phyloP scores from a whole-genome alignment of 2,113 vertebrate genomes.

The Eidolon helvum region DNA sequence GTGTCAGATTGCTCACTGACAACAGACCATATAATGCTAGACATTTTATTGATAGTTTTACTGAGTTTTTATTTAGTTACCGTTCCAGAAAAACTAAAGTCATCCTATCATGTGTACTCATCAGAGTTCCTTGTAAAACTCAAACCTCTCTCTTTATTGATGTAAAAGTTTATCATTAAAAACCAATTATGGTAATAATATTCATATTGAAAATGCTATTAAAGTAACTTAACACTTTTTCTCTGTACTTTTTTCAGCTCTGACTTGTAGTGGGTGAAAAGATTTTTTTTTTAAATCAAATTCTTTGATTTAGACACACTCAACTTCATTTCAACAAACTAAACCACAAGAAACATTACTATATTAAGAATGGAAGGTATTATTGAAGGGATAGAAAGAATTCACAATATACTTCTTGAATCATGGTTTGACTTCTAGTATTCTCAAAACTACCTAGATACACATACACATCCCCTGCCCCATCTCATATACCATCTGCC shows the following conservation, averaged over 20 bases:
- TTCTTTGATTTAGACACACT: not conserved
- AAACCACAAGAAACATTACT: not conserved
- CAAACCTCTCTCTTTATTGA: not conserved
- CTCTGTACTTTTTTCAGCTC: not conserved
- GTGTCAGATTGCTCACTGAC: not conserved
- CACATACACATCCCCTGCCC: no score
- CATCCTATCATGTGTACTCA: not conserved
- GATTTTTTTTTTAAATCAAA: not conserved
- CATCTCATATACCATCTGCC: not conserved
- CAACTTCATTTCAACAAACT: not conserved
- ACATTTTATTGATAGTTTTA: not conserved
- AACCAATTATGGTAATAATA: not conserved
- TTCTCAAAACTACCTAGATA: not conserved
- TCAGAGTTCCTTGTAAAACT: not conserved
- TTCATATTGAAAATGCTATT: conserved; percentile 9
- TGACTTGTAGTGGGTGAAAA: not conserved
- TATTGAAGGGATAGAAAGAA: not conserved
- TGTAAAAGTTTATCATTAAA: not conserved
- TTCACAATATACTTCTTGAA: not conserved
- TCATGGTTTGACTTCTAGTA: not conserved
- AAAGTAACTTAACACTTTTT: not conserved
- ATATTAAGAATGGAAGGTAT: not conserved
- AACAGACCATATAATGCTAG: not conserved
- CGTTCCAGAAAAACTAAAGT: not conserved
- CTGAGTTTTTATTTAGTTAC: not conserved